phyloP scores from a whole-genome alignment of 2,113 vertebrate species.

The Silurus glanis region DNA sequence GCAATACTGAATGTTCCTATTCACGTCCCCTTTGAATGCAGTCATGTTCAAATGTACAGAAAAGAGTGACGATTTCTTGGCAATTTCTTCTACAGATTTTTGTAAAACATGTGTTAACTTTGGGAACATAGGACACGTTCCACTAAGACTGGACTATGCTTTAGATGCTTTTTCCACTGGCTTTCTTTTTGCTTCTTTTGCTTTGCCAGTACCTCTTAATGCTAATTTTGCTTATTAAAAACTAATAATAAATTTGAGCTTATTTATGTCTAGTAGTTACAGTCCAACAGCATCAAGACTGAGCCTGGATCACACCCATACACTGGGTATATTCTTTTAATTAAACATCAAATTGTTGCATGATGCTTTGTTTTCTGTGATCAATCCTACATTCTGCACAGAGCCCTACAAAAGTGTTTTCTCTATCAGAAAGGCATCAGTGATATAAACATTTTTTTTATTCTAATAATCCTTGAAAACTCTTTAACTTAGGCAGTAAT shows the following conservation, averaged over 20 bases:
- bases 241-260: not conserved
- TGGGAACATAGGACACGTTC: not conserved
- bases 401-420: not conserved
- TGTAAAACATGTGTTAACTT: not conserved
- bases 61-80: conserved; percentile 6
- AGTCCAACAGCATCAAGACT: not conserved
- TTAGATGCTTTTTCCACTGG: not conserved
- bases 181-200: not conserved
- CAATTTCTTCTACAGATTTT: conserved; percentile 1
- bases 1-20: not conserved
- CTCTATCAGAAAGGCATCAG: not conserved
- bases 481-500: not conserved
- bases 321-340: not conserved
- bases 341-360: not conserved
- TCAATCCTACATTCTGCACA: not conserved
- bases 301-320: not conserved
- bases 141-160: not conserved
- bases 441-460: too few species aligned
- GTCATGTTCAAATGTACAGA: not conserved
- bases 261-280: not conserved
- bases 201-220: not conserved
- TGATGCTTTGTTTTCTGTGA: not conserved
- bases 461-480: not conserved
- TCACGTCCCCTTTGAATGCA: not conserved
- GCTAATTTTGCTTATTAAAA: not conserved